Evolutionary conservation across 2,888 invertebrate genomes (phyloP).

Genomic region (Lordiphosa andalusiaca): DNA sequence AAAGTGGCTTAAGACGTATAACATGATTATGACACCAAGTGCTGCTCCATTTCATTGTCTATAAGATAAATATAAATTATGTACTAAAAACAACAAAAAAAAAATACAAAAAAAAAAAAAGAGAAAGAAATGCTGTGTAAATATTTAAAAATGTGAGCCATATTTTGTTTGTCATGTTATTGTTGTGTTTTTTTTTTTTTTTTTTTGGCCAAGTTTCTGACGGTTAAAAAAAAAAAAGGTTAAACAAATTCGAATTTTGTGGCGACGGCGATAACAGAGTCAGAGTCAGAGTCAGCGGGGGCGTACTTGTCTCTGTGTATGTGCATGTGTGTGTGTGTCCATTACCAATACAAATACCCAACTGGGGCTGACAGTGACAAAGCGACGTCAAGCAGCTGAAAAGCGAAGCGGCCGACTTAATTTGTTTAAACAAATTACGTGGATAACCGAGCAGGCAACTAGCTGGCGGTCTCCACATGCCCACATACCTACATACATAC

Average conservation of each 20-base stretch:
- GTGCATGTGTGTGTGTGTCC: slow-evolving; percentile 38
- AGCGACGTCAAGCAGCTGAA: slow-evolving; percentile 54
- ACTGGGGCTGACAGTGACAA: slow-evolving; percentile 50
- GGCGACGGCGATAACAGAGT: slow-evolving; percentile 51
- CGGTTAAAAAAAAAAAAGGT: slow-evolving; percentile 57
- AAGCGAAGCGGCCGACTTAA: slow-evolving; percentile 21
- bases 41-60: slow-evolving; percentile 46
- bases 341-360: slow-evolving; percentile 16
- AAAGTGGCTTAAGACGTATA: no score
- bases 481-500: slow-evolving; percentile 12
- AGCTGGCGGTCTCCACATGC: slow-evolving; percentile 19
- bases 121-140: slow-evolving; percentile 77
- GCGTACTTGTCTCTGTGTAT: slow-evolving; percentile 21
- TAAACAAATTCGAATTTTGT: slow-evolving; percentile 65
- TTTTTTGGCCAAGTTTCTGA: slow-evolving; percentile 56
- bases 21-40: no score
- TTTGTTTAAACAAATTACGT: slow-evolving; percentile 74
- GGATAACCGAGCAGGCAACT: slow-evolving; percentile 21
- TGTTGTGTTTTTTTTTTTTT: slow-evolving; percentile 13
- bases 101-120: slow-evolving; percentile 13
- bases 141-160: slow-evolving; percentile 77
- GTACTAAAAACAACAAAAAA: slow-evolving; percentile 14
- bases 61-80: slow-evolving; percentile 54
- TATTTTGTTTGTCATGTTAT: slow-evolving; percentile 44
- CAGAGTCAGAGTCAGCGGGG: slow-evolving; percentile 33